These are phyloP conservation scores for Ichneumoninae sp. DNA, from an alignment of 2,888 invertebrate genomes.

Conservation along the genomic window DNA sequence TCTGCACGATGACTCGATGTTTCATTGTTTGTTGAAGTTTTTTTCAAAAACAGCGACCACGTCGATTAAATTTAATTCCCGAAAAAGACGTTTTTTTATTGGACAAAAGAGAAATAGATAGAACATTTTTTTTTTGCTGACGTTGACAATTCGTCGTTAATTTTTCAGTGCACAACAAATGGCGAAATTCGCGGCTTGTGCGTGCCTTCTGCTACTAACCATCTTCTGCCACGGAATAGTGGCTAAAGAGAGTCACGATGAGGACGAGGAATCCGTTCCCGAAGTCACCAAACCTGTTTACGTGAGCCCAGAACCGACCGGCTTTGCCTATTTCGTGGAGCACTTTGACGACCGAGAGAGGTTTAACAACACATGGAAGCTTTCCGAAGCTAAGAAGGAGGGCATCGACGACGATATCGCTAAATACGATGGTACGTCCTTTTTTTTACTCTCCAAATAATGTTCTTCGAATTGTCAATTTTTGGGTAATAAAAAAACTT, in stretches of 20 bases:
- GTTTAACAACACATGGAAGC: constrained; percentile 93
- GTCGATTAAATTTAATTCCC: neutral
- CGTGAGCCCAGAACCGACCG: constrained; percentile 89
- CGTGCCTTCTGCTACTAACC: constrained; percentile 69
- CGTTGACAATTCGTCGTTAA: constrained; percentile 14
- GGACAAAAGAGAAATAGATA: neutral
- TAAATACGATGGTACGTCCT: constrained; percentile 93
- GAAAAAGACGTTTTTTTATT: neutral
- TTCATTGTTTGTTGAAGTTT: neutral
- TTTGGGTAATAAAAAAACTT: neutral
- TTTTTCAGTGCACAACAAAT: constrained; percentile 74
- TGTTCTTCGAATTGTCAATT: neutral
- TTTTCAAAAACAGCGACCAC: neutral
- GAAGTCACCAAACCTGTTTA: constrained; percentile 83
- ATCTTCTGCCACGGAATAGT: constrained; percentile 64
- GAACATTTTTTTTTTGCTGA: constrained; percentile 12
- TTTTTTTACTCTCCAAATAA: neutral
- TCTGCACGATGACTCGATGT: neutral
- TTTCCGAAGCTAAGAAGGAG: constrained; percentile 96
- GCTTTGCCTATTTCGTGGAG: constrained; percentile 90
- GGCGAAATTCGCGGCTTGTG: constrained; percentile 73
- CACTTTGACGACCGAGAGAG: constrained; percentile 92
- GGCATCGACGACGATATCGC: constrained; percentile 94
- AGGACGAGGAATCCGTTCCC: constrained; percentile 67
- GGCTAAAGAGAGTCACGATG: constrained; percentile 70